Evolutionary conservation across 2,113 vertebrate genomes (phyloP).

Genomic region (Phaethon lepturus): DNA sequence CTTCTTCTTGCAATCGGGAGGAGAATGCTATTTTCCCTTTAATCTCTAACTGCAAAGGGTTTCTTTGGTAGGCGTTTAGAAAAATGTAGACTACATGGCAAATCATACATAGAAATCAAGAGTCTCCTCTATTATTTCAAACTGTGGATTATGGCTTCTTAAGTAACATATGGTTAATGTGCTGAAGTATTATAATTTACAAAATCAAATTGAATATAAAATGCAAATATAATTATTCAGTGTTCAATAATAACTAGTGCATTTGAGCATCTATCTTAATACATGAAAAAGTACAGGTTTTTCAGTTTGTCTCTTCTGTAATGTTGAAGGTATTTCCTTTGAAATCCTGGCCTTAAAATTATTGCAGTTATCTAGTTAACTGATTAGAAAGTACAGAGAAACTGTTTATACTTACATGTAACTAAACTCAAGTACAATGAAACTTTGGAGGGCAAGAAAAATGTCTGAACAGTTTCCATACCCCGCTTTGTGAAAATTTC

Average conservation of each 20-base stretch:
- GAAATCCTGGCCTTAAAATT: not conserved
- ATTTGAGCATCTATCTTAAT: not conserved
- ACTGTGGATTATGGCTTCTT: constrained; percentile 2
- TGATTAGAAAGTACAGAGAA: not conserved
- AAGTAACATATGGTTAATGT: not conserved
- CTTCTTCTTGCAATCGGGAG: not conserved
- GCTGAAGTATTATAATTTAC: not conserved
- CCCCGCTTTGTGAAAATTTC: not conserved
- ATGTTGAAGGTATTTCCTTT: not conserved
- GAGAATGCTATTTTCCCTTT: not conserved
- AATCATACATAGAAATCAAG: not conserved
- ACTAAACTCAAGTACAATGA: not conserved
- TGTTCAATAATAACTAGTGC: not conserved
- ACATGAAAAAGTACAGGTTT: not conserved
- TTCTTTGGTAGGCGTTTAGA: not conserved
- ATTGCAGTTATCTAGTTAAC: not conserved
- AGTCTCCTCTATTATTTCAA: not conserved
- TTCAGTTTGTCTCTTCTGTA: not conserved
- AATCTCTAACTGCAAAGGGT: not conserved
- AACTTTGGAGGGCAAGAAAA: not conserved
- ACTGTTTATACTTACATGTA: not conserved
- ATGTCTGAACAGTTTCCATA: not conserved
- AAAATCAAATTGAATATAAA: not conserved
- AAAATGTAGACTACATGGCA: not conserved
- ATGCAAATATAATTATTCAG: constrained; percentile 28